Evolutionary conservation across 1,140 invertebrate genomes (phyloP).

Genomic region (Trichonephila inaurata): DNA sequence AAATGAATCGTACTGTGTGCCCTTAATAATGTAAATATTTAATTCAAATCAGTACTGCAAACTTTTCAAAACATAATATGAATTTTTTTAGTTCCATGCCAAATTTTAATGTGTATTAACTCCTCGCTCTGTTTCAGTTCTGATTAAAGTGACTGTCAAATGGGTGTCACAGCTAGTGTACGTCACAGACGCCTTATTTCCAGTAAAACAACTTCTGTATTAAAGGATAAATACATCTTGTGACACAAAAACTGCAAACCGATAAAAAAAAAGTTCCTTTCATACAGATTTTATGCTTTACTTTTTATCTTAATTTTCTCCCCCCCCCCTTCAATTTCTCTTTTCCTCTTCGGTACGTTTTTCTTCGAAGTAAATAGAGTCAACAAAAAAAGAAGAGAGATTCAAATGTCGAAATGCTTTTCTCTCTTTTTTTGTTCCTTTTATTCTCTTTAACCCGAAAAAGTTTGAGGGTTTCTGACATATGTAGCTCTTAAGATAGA

Average conservation of each 20-base stretch:
- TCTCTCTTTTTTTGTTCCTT: slow-evolving; percentile 10
- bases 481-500: slow-evolving; percentile 20
- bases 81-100: too few relatives aligned
- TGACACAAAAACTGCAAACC: not conserved
- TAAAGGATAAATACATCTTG: not conserved
- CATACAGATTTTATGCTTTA: not conserved
- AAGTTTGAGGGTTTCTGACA: slow-evolving; percentile 49
- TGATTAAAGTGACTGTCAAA: not conserved
- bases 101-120: not conserved
- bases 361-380: slow-evolving; percentile 4
- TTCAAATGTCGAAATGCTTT: slow-evolving; percentile 46
- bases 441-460: not conserved
- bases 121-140: not conserved
- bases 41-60: too few relatives aligned
- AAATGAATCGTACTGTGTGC: too few relatives aligned
- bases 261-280: not conserved
- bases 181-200: not conserved
- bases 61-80: too few relatives aligned
- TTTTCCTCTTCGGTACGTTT: not conserved
- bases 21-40: too few relatives aligned
- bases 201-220: not conserved
- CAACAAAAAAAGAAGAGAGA: not conserved
- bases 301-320: not conserved
- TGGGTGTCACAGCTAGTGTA: not conserved
- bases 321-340: not conserved